Evolutionary conservation across 2,888 invertebrate species (phyloP).

Genomic region (Sclerodermus sp.): DNA sequence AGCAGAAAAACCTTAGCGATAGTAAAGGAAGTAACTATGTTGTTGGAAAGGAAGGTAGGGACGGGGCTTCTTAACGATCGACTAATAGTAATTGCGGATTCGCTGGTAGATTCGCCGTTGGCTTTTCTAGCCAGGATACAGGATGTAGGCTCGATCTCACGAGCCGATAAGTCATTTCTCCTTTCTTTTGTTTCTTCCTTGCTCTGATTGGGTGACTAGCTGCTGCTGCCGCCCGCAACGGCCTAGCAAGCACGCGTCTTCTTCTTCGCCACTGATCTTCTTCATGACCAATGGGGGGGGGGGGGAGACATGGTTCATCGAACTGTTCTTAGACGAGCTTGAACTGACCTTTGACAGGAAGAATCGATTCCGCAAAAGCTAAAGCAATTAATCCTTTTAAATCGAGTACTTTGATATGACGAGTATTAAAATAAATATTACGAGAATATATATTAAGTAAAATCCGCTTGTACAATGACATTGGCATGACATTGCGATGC

Average conservation of each 20-base stretch:
- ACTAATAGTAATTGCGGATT: slow-evolving; percentile 29
- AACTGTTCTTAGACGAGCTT: slow-evolving; percentile 19
- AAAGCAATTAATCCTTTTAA: too few species aligned
- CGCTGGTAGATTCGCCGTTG: slow-evolving; percentile 12
- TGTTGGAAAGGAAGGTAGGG: not conserved
- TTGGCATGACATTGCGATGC: too few species aligned
- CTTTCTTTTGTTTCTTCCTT: slow-evolving; percentile 57
- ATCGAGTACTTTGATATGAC: too few species aligned
- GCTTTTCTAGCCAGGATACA: slow-evolving; percentile 21
- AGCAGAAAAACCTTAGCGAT: slow-evolving; percentile 1
- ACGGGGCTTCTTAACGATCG: slow-evolving; percentile 22
- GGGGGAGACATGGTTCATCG: slow-evolving; percentile 33
- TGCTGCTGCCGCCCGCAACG: slow-evolving; percentile 28
- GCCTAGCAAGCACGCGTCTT: slow-evolving; percentile 23
- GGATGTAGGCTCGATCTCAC: slow-evolving; percentile 45
- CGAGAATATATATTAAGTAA: too few species aligned
- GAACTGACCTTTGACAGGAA: slow-evolving; percentile 33
- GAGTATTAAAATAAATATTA: too few species aligned
- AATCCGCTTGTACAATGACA: too few species aligned
- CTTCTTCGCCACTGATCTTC: not conserved
- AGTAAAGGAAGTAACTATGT: too few species aligned
- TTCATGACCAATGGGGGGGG: too few species aligned
- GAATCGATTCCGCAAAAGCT: slow-evolving; percentile 8
- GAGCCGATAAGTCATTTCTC: slow-evolving; percentile 51
- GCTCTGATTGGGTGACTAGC: slow-evolving; percentile 54